Evolutionary conservation across 2,113 vertebrate species (phyloP), one percentile per base, ranked within the genome.

Genomic region (Callorhinus ursinus): DNA sequence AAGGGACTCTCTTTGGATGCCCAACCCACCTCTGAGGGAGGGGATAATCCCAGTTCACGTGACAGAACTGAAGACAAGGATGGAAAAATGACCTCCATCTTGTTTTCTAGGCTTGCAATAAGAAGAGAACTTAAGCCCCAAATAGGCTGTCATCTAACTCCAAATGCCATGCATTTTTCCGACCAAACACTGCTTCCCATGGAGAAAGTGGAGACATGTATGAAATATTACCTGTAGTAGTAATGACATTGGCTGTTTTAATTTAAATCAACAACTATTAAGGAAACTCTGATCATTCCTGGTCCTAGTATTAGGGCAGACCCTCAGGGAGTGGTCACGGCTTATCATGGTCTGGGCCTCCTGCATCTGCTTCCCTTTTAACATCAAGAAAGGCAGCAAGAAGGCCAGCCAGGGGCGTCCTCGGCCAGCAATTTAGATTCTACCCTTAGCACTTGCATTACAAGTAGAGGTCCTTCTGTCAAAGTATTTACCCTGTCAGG

Each of bases 381-480:
- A 31, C 9, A 67, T 71, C 85, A 84, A 57, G 21, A 72, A 31
- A 63, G 39, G 72, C 4, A 67, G 19, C 14, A 71, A 82, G 49
- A 79, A 88, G 22, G 33, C 7, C 51, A n/a, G 39, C 7, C 51
- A 31, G 39, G 31, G 57, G 22, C 79, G 10, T 53, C 36, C 4
- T 86, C 22, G 39, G 67, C 12, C 31, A 91, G 65, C 71, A 92
- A 90, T 84, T 81, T 36, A 59, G 13, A 91, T 84, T 90, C 31
- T 61, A 42, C 28, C n/a, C 39, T 51, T 69, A 83, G 55, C 67
- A 39, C n/a, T 76, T 74, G 86, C 0, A 76, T 59, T 93, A 93
- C 36, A 82, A 95, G 63, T 14, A 67, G 18, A 91, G 59, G 59
- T 86, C 57, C 36, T 80, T 72, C 92, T 79, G 93, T 91, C 77